Percentiles rank a stretch among this genome's conserved stretches.
Evolutionary conservation across 2,888 invertebrate genomes (phyloP).

Genomic region (Nemapogon koenigi): DNA sequence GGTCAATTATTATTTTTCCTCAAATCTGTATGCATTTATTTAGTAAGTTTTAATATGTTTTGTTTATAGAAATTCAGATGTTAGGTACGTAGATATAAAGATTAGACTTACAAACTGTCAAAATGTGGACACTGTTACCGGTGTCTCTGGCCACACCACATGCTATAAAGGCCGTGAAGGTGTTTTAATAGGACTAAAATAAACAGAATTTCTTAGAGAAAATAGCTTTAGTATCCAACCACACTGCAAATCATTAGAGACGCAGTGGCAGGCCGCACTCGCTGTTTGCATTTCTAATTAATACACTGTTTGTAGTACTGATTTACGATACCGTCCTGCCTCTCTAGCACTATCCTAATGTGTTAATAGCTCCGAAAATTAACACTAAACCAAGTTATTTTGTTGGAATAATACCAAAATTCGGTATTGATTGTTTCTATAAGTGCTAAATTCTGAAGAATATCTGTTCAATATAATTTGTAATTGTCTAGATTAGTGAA

Average conservation of each 20-base stretch:
- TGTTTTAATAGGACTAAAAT: too few species aligned
- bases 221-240: too few species aligned
- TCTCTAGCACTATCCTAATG: slow-evolving; percentile 40
- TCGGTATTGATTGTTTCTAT: neutral
- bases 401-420: slow-evolving; percentile 3
- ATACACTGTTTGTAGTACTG: slow-evolving; percentile 62
- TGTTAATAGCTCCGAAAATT: slow-evolving; percentile 39
- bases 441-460: too few species aligned
- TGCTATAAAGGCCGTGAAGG: too few species aligned
- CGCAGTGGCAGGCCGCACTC: slow-evolving; percentile 57
- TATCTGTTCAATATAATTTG: too few species aligned
- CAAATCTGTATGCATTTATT: neutral
- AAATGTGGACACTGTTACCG: too few species aligned
- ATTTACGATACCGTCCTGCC: slow-evolving; percentile 55
- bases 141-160: too few species aligned
- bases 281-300: slow-evolving; percentile 65
- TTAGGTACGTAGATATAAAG: too few species aligned
- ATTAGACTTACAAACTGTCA: too few species aligned
- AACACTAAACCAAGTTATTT: slow-evolving; percentile 6
- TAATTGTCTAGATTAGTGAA: too few species aligned
- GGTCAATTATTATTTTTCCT: too few species aligned
- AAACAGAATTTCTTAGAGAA: too few species aligned
- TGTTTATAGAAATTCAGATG: neutral
- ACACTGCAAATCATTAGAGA: slow-evolving; percentile 61
- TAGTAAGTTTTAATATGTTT: neutral